phyloP scores from a whole-genome alignment of 2,113 vertebrate species.

The Galeopterus variegatus region DNA sequence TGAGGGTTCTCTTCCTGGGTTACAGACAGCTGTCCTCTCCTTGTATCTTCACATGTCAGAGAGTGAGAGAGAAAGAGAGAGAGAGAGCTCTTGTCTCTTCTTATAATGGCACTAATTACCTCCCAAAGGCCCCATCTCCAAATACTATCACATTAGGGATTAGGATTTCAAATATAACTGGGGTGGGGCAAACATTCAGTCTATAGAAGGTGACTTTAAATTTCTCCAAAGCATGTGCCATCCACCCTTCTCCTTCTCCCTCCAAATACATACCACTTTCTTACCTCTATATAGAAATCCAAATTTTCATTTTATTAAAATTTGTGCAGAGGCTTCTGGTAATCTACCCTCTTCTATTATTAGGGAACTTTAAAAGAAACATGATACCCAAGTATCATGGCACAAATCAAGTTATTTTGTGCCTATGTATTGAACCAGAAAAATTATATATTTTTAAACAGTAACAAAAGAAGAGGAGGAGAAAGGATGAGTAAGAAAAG shows the following conservation, averaged over 20 bases:
- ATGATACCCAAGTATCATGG: not conserved
- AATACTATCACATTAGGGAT: not conserved
- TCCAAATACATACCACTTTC: not conserved
- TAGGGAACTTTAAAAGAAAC: not conserved
- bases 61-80: too few species aligned
- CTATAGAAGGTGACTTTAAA: not conserved
- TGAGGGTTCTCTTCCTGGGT: not conserved
- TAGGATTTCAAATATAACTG: not conserved
- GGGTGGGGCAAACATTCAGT: not conserved
- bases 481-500: not conserved
- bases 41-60: not conserved
- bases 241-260: not conserved
- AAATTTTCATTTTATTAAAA: slow-evolving; percentile 32
- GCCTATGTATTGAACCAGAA: not conserved
- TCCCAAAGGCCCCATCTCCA: not conserved
- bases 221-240: not conserved
- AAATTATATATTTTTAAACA: not conserved
- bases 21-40: not conserved
- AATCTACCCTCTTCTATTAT: not conserved
- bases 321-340: not conserved
- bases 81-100: not conserved
- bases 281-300: not conserved
- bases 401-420: not conserved
- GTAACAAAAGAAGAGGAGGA: not conserved
- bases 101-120: not conserved